Percentiles rank a stretch among this genome's conserved stretches.
Evolutionary conservation across 2,888 invertebrate genomes (phyloP).

Genomic region (Drosophila paranaensis): DNA sequence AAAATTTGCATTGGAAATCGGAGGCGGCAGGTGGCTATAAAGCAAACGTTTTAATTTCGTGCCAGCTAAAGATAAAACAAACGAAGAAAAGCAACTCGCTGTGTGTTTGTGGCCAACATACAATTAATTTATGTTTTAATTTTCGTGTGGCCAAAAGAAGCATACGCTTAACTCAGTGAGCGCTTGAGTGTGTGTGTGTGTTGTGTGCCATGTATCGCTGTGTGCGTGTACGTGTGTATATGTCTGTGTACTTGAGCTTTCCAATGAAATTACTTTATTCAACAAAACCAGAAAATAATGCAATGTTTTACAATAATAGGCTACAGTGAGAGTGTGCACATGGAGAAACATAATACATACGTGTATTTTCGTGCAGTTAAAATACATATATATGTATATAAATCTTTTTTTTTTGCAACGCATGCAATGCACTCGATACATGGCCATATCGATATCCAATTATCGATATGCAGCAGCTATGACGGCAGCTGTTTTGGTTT

Average conservation of each 20-base stretch:
- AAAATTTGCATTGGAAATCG: constrained; percentile 63
- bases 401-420: constrained; percentile 47
- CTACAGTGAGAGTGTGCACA: constrained; percentile 13
- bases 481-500: constrained; percentile 76
- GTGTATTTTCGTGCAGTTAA: constrained; percentile 29
- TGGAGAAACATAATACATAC: not conserved
- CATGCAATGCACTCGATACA: constrained; percentile 61
- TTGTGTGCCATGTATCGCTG: constrained; percentile 19
- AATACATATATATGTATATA: not conserved
- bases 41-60: constrained; percentile 19
- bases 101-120: constrained; percentile 31
- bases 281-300: constrained; percentile 27
- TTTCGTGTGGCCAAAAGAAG: constrained; percentile 58
- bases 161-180: constrained; percentile 58
- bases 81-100: constrained; percentile 6
- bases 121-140: constrained; percentile 43
- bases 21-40: constrained; percentile 60
- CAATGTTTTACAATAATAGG: constrained; percentile 27
- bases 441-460: constrained; percentile 56
- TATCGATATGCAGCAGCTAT: constrained; percentile 51
- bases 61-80: constrained; percentile 6
- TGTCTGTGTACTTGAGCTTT: constrained; percentile 39
- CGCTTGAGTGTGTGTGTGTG: constrained; percentile 41
- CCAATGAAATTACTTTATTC: constrained; percentile 59
- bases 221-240: constrained; percentile 17